Base-by-base conservation (phyloP, 2,888 invertebrate species). In the Cybosia mesomella region DNA sequence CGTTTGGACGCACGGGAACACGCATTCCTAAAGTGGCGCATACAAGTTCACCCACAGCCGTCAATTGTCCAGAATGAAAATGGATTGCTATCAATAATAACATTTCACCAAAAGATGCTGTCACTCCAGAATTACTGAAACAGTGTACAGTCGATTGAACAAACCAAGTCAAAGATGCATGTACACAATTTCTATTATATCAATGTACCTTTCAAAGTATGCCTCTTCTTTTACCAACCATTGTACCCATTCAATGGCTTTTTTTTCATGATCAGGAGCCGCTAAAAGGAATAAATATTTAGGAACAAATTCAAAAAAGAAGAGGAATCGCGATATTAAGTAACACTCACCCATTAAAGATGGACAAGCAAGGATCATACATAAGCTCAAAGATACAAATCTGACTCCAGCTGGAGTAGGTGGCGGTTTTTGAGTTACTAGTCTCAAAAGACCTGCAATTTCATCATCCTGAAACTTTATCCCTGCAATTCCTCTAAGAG, bases 21-120 rank as follows among this genome's bases (percentile, higher is more conserved):
- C 99, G 98, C 98, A 99, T 99, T 34, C 99, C 98, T 3, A 99
- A 94, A 1, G 98, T 99, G 4, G 98, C 97, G 84, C 98, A 98
- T 0, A 99, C 98, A 54, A 99, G 95, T 85, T 99, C 99, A 66
- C 98, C 98, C 66, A 99, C 98, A 9, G 99, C 98, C 65, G 97
- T 96, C 73, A 98, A 95, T 91, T 99, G 99, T 86, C 98, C 98
- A 79, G 98, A 98, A 89, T 99, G 99, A 89, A 99, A 99, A 90
- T 99, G 99, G 77, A 99, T 99, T 0, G 99, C 99, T 96, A 99
- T 98, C 71, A 99, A 92, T 0, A 99, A 96, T 64, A 99, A 92
- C 98, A 99, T 98, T 94, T 99, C 99, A 1, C 98, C 99, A 86
- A 99, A 98, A 2, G 98, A 98, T 0, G 98, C 98, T 1, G 97